A percentile compares a stretch with the other conserved stretches of the same genome.
Conservation (phyloP, 2,113 vertebrate species). For the Arenaria interpres region DNA sequence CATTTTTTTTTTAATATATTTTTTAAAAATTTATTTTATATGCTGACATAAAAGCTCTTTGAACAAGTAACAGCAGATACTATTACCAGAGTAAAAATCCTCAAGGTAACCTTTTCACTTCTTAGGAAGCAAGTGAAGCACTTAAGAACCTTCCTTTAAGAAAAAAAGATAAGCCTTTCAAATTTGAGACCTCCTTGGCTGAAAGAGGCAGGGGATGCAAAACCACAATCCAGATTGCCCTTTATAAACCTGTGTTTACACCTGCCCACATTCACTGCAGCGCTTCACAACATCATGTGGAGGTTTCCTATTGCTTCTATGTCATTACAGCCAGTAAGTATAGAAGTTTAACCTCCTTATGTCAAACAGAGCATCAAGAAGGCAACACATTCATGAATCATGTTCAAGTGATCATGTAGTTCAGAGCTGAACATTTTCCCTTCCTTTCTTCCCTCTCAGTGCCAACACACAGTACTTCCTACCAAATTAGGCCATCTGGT, state of each 20-base stretch:
- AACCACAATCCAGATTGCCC: neutral
- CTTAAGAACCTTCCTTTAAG: neutral
- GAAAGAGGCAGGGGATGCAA: neutral
- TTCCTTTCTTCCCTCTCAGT: neutral
- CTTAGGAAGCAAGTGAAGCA: neutral
- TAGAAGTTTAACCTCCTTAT: neutral
- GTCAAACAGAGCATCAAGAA: neutral
- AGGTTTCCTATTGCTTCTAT: neutral
- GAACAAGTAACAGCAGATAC: neutral
- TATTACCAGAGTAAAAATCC: neutral
- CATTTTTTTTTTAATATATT: neutral
- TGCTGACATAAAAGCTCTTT: neutral
- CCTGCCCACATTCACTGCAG: rapidly evolving
- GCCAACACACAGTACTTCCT: neutral
- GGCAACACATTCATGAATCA: neutral
- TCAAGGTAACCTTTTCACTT: neutral
- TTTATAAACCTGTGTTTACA: neutral
- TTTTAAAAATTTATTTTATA: neutral
- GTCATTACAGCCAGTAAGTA: neutral
- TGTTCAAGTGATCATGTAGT: neutral
- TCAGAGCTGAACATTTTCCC: neutral
- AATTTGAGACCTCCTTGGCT: neutral
- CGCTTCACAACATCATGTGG: neutral
- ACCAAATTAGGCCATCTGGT: neutral
- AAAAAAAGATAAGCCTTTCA: neutral